Evolutionary conservation across 2,797 vertebrate species (phyloP).

Genomic region (Liparis tanakae): DNA sequence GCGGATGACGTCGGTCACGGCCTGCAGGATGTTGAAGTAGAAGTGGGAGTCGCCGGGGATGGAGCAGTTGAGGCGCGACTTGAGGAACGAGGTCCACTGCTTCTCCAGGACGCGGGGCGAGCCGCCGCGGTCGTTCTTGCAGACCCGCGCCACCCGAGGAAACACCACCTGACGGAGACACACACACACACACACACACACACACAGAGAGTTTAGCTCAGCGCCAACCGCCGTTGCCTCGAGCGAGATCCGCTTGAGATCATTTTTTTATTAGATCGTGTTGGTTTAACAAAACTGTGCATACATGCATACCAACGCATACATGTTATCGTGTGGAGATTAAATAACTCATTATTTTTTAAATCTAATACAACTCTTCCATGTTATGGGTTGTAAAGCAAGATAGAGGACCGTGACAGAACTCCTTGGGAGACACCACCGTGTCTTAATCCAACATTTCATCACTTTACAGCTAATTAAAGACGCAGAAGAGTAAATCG

Average conservation of each 20-base stretch:
- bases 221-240: not conserved
- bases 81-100: conserved; percentile 99
- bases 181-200: conserved; percentile 1
- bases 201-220: not conserved
- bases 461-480: conserved; percentile 65
- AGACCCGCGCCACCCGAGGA: conserved; percentile 95
- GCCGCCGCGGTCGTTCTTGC: conserved; percentile 97
- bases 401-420: not conserved
- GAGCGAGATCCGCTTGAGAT: not conserved
- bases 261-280: not conserved
- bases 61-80: conserved; percentile 97
- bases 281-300: not conserved
- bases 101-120: conserved; percentile 98
- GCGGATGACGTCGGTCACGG: conserved; percentile 94
- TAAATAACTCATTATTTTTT: not conserved
- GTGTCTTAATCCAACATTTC: conserved; percentile 50
- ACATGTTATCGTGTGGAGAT: not conserved
- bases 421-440: conserved; percentile 23
- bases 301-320: not conserved
- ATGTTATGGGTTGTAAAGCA: not conserved
- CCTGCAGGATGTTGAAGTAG: conserved; percentile 99
- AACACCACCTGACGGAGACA: conserved; percentile 89
- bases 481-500: conserved; percentile 57
- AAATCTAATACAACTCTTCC: not conserved
- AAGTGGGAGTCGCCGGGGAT: conserved; percentile 99